phyloP scores from a whole-genome alignment of 1,140 invertebrate species.

The Drosophila repleta region DNA sequence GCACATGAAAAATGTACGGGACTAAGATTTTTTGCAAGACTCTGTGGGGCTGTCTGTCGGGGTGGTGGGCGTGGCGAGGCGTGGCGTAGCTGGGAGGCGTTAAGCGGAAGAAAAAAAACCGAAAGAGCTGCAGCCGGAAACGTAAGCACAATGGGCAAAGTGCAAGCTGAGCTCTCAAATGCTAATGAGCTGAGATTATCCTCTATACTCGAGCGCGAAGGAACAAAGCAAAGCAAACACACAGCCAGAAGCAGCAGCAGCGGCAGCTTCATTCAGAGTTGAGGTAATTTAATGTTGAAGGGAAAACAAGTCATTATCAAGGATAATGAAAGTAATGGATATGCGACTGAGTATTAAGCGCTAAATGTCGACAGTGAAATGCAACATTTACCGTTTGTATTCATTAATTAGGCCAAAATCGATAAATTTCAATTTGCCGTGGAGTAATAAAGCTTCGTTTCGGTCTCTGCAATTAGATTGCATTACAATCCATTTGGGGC shows the following conservation, averaged over 20 bases:
- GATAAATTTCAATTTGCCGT: too few species aligned
- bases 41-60: constrained; percentile 2
- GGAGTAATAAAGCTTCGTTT: too few species aligned
- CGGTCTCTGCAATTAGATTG: too few species aligned
- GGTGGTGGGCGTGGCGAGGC: neutral
- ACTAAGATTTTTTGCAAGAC: constrained; percentile 33
- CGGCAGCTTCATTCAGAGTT: neutral
- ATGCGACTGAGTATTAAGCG: too few species aligned
- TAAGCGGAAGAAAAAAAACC: constrained; percentile 8
- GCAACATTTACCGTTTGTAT: too few species aligned
- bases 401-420: too few species aligned
- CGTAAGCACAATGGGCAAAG: constrained; percentile 19
- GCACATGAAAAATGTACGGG: constrained; percentile 30
- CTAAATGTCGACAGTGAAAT: too few species aligned
- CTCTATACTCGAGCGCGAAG: neutral
- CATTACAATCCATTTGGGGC: too few species aligned
- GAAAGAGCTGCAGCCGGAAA: constrained; percentile 10
- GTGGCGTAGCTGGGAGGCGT: neutral
- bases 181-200: constrained; percentile 44
- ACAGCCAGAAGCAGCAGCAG: neutral
- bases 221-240: neutral
- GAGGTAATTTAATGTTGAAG: too few species aligned
- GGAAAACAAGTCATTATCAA: too few species aligned
- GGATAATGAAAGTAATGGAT: too few species aligned
- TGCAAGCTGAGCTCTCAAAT: constrained; percentile 32